These are phyloP conservation scores for Neuroscelio doddi DNA, from an alignment of 2,888 invertebrate species.

Conservation along the genomic window DNA sequence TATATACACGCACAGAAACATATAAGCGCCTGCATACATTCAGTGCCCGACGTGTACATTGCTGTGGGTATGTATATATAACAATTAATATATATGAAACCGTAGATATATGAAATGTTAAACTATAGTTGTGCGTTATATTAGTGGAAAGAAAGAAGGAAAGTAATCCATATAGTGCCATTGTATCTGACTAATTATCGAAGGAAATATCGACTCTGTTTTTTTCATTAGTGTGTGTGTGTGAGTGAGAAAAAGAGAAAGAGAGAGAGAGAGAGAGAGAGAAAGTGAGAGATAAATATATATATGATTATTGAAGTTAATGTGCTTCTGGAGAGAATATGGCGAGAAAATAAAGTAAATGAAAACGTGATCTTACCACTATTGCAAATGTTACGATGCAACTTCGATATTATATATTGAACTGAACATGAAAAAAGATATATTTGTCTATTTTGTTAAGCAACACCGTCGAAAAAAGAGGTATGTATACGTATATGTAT, in stretches of 20 bases:
- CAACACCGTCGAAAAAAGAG: not conserved
- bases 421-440: conserved; percentile 31
- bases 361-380: conserved; percentile 31
- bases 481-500: not conserved
- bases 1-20: conserved; percentile 46
- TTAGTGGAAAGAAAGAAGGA: conserved; percentile 51
- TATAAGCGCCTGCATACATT: conserved; percentile 35
- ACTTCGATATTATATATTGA: conserved; percentile 39
- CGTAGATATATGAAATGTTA: conserved; percentile 42
- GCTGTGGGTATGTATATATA: conserved; percentile 57
- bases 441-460: conserved; percentile 38
- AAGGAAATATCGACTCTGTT: conserved; percentile 55
- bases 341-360: not conserved
- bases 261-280: conserved; percentile 14
- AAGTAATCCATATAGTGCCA: conserved; percentile 69
- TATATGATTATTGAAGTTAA: conserved; percentile 4
- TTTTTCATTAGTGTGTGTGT: conserved; percentile 21
- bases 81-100: conserved; percentile 25
- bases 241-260: conserved; percentile 17
- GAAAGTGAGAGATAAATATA: conserved; percentile 23
- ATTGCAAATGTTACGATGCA: conserved; percentile 30
- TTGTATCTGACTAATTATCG: conserved; percentile 64
- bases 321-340: conserved; percentile 2
- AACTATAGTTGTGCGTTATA: conserved; percentile 54
- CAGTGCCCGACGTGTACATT: conserved; percentile 45